Conservation (phyloP, 1,140 invertebrate genomes). For the Apis mellifera region Amel_HAv3.1 CM009944.2:3393001-3393500, state of each 20-base stretch:
- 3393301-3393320: slow-evolving; percentile 9
- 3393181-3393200: slow-evolving; percentile 40
- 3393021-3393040: slow-evolving; percentile 9
- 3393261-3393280: slow-evolving; percentile 38
- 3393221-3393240: slow-evolving; percentile 34
- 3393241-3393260: slow-evolving; percentile 48
- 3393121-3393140: slow-evolving; percentile 62
- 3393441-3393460: slow-evolving; percentile 47
- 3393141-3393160: slow-evolving; percentile 57
- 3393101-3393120: slow-evolving; percentile 59
- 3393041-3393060: slow-evolving; percentile 48
- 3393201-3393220: slow-evolving; percentile 37
- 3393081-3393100: slow-evolving; percentile 60
- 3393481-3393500: slow-evolving; percentile 39
- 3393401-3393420: slow-evolving; percentile 40
- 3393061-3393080: slow-evolving; percentile 58
- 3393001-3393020: slow-evolving; percentile 8
- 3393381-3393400: slow-evolving; percentile 34
- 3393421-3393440: slow-evolving; percentile 44
- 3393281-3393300: slow-evolving; percentile 36
- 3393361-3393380: slow-evolving; percentile 49
- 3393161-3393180: slow-evolving; percentile 58
- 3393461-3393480: slow-evolving; percentile 55
- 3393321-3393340: slow-evolving; percentile 42
- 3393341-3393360: slow-evolving; percentile 50